Evolutionary conservation across 2,113 vertebrate genomes (phyloP).

Genomic region (Procapra przewalskii): DNA sequence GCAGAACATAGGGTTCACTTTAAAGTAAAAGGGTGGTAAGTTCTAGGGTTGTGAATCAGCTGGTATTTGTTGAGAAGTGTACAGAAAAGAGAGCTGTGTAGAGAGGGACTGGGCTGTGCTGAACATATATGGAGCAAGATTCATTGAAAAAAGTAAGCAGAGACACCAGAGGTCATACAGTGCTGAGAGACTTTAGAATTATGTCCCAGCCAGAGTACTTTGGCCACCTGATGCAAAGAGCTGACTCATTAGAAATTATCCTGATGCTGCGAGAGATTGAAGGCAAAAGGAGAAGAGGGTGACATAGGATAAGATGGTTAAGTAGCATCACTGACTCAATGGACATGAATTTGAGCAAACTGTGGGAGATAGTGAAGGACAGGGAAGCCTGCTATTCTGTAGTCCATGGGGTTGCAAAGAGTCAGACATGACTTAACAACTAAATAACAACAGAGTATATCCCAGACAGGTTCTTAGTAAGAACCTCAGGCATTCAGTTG

Average conservation of each 20-base stretch:
- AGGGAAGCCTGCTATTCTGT: not conserved
- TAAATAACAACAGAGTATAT: not conserved
- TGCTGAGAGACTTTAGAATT: not conserved
- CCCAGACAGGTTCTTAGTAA: not conserved
- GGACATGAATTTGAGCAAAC: not conserved
- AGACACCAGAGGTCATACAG: not conserved
- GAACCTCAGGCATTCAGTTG: not conserved
- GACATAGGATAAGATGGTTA: not conserved
- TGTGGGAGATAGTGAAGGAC: not conserved
- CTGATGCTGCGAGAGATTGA: not conserved
- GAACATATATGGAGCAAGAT: too few species aligned
- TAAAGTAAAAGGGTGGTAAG: not conserved
- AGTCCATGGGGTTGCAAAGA: not conserved
- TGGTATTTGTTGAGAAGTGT: not conserved
- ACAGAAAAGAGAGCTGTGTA: not conserved
- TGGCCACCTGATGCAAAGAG: not conserved
- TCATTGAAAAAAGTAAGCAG: not conserved
- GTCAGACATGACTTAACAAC: not conserved
- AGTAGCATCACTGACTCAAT: not conserved
- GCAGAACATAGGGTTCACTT: not conserved
- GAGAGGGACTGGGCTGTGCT: not conserved
- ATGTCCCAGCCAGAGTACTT: not conserved
- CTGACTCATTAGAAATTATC: fast-evolving
- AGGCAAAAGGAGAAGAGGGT: not conserved
- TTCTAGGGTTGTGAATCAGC: not conserved